Evolutionary conservation across 2,113 vertebrate species (phyloP).

Genomic region (Ptilonorhynchus violaceus): DNA sequence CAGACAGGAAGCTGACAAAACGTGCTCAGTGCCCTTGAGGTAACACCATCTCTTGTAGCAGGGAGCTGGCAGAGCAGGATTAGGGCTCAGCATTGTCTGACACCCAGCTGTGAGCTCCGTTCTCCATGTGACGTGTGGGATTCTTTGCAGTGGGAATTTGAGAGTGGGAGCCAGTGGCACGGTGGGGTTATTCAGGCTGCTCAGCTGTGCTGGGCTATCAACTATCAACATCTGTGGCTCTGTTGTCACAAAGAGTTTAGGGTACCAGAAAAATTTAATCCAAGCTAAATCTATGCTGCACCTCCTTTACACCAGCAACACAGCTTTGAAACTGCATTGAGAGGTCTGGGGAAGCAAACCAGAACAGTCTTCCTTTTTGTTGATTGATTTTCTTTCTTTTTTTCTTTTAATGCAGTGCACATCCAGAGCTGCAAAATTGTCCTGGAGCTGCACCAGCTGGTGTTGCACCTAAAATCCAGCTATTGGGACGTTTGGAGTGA

Average conservation of each 20-base stretch:
- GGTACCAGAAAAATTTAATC: neutral
- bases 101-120: constrained; percentile 18
- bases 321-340: neutral
- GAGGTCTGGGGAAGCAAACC: neutral
- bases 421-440: neutral
- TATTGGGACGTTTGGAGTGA: neutral
- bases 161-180: neutral
- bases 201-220: constrained; percentile 20
- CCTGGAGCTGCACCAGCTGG: neutral
- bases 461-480: neutral
- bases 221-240: neutral
- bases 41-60: neutral
- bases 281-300: neutral
- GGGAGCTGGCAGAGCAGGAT: neutral
- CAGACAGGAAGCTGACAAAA: neutral
- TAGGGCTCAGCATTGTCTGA: neutral
- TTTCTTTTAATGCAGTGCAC: neutral
- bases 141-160: neutral
- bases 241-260: neutral
- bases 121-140: neutral
- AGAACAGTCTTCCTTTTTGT: neutral
- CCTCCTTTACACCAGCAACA: neutral
- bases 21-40: neutral
- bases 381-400: accelerated
- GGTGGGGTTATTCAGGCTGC: neutral